These are phyloP conservation scores for Pomacea maculata DNA, from an alignment of 1,140 invertebrate species.

Conservation along the genomic window DNA sequence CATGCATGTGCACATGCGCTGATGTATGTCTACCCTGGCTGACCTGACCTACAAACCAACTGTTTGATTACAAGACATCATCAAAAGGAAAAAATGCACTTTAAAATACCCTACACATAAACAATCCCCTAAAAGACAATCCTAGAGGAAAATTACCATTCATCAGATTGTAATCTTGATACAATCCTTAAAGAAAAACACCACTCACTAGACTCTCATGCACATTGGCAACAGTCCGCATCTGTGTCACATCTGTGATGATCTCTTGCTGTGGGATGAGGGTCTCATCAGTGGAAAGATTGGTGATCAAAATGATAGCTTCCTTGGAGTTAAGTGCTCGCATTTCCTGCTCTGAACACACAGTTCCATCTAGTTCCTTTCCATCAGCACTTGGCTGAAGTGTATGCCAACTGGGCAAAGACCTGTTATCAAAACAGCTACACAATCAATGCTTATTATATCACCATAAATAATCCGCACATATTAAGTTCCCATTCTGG, in stretches of 20 bases:
- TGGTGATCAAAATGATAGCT: constrained; percentile 90
- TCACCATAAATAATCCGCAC: too few species aligned
- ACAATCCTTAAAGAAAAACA: neutral
- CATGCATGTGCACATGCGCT: too few species aligned
- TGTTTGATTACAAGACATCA: too few species aligned
- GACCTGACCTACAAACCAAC: too few species aligned
- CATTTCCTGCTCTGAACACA: constrained; percentile 74
- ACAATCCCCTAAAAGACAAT: too few species aligned
- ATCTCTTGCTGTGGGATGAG: constrained; percentile 87
- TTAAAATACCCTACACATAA: too few species aligned
- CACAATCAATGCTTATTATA: too few species aligned
- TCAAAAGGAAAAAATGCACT: too few species aligned
- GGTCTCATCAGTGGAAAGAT: constrained; percentile 77
- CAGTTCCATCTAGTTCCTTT: constrained; percentile 52
- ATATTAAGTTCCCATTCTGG: too few species aligned
- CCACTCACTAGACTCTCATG: constrained; percentile 87
- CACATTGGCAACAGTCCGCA: constrained; percentile 85
- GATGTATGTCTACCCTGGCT: too few species aligned
- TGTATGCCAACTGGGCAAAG: constrained; percentile 83
- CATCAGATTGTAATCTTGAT: neutral
- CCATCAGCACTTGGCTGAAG: constrained; percentile 70
- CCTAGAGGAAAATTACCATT: too few species aligned
- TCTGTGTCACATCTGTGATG: constrained; percentile 78
- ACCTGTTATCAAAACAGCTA: constrained; percentile 66
- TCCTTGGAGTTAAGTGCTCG: constrained; percentile 85